These are phyloP conservation scores for Pogonomyrmex barbatus DNA, from an alignment of 1,140 invertebrate genomes.

Conservation along the genomic window DNA sequence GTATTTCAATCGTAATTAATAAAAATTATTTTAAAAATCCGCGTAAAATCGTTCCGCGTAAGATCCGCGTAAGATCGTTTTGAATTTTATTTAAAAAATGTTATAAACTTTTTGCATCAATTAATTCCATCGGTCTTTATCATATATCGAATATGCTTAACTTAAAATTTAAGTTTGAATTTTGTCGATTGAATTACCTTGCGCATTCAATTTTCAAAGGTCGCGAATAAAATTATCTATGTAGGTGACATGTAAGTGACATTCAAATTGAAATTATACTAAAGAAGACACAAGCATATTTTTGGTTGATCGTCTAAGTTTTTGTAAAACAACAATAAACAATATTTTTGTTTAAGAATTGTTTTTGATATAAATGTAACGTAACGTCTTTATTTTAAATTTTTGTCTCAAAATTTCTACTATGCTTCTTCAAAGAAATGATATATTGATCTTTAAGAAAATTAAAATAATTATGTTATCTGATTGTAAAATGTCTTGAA, in stretches of 20 bases:
- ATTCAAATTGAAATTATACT: background rate
- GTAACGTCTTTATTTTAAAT: background rate
- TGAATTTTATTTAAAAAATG: background rate
- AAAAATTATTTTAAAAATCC: conserved; percentile 3
- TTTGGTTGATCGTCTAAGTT: background rate
- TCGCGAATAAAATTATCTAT: background rate
- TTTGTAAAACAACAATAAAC: too few species aligned
- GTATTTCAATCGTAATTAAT: background rate
- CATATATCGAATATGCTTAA: background rate
- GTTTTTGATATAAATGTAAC: background rate
- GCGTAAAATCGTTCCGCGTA: background rate
- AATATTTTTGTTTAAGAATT: conserved; percentile 3
- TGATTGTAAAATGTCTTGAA: background rate
- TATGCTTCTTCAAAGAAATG: background rate
- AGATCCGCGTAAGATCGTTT: background rate
- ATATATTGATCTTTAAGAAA: background rate
- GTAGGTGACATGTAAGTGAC: background rate
- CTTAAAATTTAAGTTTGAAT: background rate
- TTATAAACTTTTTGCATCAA: background rate
- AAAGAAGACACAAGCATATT: background rate
- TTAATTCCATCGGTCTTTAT: background rate
- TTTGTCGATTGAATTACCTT: background rate
- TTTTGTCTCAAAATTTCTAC: background rate
- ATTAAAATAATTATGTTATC: background rate
- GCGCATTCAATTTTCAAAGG: background rate